Conservation (phyloP, 2,797 vertebrate species). For the Heteromormyrus szaboi region DNA sequence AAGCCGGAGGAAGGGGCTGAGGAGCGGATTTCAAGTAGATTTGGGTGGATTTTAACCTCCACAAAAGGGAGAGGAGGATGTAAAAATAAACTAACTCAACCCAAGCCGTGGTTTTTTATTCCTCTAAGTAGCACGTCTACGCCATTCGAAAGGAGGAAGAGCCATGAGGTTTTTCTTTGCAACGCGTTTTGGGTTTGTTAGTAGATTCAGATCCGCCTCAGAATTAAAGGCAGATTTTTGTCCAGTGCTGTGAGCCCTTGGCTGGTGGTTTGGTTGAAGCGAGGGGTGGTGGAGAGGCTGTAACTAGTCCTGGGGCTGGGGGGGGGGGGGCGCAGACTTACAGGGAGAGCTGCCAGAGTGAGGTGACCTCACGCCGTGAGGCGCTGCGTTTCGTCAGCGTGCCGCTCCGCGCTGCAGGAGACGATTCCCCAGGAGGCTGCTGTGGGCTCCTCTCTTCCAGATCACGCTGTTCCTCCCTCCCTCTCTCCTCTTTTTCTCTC, state of each 20-base stretch:
- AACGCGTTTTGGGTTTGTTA: background rate
- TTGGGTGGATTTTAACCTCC: background rate
- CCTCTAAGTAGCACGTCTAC: background rate
- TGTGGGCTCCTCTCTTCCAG: slow-evolving; percentile 21
- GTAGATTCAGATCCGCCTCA: background rate
- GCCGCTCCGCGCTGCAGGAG: slow-evolving; percentile 24
- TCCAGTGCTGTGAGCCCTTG: slow-evolving; percentile 10
- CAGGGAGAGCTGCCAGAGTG: slow-evolving; percentile 36
- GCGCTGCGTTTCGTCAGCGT: slow-evolving; percentile 31
- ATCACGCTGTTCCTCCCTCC: background rate
- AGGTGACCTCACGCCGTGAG: slow-evolving; percentile 39
- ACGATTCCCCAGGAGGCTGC: slow-evolving; percentile 29
- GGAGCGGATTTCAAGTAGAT: background rate
- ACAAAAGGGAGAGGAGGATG: background rate
- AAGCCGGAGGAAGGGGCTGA: background rate
- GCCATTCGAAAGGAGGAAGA: background rate
- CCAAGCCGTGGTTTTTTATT: background rate
- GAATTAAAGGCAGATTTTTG: slow-evolving; percentile 6
- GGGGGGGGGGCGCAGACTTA: background rate
- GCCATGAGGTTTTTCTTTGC: background rate
- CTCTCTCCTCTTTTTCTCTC: background rate
- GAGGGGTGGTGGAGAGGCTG: background rate
- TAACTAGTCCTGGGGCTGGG: slow-evolving; percentile 14
- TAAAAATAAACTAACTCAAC: background rate
- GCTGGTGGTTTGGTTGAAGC: slow-evolving; percentile 11